These are phyloP conservation scores for Synergus itoensis DNA, from an alignment of 2,888 invertebrate species.

Conservation along the genomic window DNA sequence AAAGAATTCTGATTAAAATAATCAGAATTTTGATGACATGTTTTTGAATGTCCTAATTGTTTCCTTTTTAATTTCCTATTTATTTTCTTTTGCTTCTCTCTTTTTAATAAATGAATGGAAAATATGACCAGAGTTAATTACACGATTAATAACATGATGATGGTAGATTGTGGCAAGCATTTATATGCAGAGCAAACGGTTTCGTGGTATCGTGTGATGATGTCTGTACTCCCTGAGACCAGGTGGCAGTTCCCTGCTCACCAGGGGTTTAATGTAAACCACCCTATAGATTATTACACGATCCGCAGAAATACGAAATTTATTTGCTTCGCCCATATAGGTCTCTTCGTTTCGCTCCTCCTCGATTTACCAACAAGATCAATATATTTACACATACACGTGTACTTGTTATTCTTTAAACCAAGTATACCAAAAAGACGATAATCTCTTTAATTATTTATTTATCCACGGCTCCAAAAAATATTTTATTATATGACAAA, in stretches of 20 bases:
- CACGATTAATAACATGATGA: constrained; percentile 56
- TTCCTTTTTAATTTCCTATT: neutral
- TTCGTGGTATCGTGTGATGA: constrained; percentile 53
- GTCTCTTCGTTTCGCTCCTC: constrained; percentile 16
- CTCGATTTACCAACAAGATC: constrained; percentile 18
- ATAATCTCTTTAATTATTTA: neutral
- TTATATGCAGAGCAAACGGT: constrained; percentile 25
- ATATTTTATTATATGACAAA: too few relatives aligned
- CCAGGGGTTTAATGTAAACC: constrained; percentile 53
- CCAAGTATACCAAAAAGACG: neutral
- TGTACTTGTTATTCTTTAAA: constrained; percentile 14
- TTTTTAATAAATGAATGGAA: constrained; percentile 4
- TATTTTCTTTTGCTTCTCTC: neutral
- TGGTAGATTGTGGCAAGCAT: constrained; percentile 55
- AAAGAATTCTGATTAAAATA: too few relatives aligned
- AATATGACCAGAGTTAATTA: constrained; percentile 49
- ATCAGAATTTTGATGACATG: too few relatives aligned
- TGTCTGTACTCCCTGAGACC: constrained; percentile 54
- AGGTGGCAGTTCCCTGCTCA: constrained; percentile 57
- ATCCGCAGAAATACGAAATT: constrained; percentile 48
- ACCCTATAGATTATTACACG: constrained; percentile 48
- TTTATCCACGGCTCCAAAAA: too few relatives aligned
- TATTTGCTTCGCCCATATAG: constrained; percentile 27
- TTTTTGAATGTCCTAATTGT: neutral
- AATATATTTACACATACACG: constrained; percentile 5